Base-by-base conservation (phyloP, 2,113 vertebrate genomes). In the Butorides virescens region DNA sequence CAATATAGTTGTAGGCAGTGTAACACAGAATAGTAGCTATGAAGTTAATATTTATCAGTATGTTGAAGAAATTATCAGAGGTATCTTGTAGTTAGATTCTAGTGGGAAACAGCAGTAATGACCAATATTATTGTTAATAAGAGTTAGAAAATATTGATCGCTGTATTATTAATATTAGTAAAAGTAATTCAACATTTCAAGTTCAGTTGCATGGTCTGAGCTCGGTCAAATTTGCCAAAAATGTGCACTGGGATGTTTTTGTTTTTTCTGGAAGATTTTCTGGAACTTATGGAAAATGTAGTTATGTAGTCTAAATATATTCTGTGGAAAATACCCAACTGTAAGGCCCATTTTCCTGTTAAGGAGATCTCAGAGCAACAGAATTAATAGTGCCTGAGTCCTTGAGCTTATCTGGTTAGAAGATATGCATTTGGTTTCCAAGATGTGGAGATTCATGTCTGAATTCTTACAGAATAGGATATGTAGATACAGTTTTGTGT, bases 221-320 rank as follows among this genome's bases (percentile, higher is more conserved):
- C 86, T 97, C 81, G 77, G 96, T 97, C 86, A 98, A 92, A 93
- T 93, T 86, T 94, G 94, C 96, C 96, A 95, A 95, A 97, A 98
- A 97, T 94, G 90, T 97, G 96, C 90, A 85, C 92, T 92, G 88
- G 42, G 91, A 90, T 96, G 74, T 96, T 98, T 98, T 87, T 98
- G 93, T 96, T 75, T 96, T 94, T 97, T 85, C 92, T 92, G 95
- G 96, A 92, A 97, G 95, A 92, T 93, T 96, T 96, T 98, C 95
- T 98, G 97, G 96, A 97, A 97, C 85, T 95, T 95, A 96, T 96
- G 97, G 96, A 98, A 94, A 95, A 91, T 93, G 79, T 92, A 96
- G 77, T 91, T 94, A 95, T 88, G 74, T 77, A 97, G 94, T 92
- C 91, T 95, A 85, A 96, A 95, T 97, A 97, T 92, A 91, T 86